These are phyloP conservation scores for Epistrophe eligans DNA, from an alignment of 2,888 invertebrate genomes.

Conservation along the genomic window DNA sequence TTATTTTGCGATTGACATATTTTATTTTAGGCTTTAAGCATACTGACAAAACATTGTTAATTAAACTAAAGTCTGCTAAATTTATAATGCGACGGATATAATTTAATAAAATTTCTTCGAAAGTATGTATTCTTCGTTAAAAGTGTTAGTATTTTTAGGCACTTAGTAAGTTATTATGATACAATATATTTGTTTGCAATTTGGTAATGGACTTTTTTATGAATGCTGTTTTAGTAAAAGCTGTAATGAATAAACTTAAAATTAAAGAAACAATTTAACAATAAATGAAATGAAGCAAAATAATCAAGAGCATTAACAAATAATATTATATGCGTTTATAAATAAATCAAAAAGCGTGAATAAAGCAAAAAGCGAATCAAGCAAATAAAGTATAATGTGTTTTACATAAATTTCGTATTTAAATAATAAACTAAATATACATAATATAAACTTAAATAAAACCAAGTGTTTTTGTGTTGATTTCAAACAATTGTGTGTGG, in stretches of 20 bases:
- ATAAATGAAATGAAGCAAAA: constrained; percentile 73
- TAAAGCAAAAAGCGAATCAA: constrained; percentile 61
- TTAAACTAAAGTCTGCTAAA: not conserved
- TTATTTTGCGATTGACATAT: constrained; percentile 81
- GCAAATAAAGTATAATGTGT: constrained; percentile 59
- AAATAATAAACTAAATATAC: not conserved
- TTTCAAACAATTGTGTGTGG: not conserved
- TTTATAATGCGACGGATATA: constrained; percentile 31
- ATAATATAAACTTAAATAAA: not conserved
- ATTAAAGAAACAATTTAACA: constrained; percentile 43
- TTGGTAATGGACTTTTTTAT: constrained; percentile 15
- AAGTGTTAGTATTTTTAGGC: constrained; percentile 60
- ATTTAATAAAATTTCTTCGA: constrained; percentile 32
- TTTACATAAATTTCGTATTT: constrained; percentile 33
- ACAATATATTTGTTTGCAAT: constrained; percentile 34
- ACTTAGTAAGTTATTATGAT: constrained; percentile 60
- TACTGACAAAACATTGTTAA: constrained; percentile 29
- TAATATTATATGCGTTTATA: constrained; percentile 29
- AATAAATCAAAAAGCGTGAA: constrained; percentile 57
- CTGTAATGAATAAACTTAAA: constrained; percentile 37
- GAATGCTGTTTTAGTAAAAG: constrained; percentile 67
- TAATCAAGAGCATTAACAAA: constrained; percentile 76
- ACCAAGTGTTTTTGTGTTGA: not conserved
- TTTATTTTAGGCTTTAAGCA: constrained; percentile 57
- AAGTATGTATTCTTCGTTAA: constrained; percentile 51